Conservation (phyloP, 2,888 invertebrate species). For the Octonoba sinensis region DNA sequence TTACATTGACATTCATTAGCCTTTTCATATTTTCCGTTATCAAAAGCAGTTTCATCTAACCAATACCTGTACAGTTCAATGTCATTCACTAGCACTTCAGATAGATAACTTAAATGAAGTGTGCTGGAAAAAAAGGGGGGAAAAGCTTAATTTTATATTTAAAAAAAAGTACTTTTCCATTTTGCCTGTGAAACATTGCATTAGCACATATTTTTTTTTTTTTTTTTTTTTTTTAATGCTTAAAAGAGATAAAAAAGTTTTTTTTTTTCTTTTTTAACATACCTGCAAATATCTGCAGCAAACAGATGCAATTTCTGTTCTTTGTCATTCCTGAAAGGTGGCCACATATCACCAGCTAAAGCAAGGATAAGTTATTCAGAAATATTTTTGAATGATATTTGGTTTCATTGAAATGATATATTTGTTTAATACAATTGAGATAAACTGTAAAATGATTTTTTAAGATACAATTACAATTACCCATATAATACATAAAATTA, state of each 20-base stretch:
- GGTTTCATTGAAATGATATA: too few relatives aligned
- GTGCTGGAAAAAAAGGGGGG: slow-evolving; percentile 38
- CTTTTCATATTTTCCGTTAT: slow-evolving; percentile 75
- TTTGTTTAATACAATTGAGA: too few relatives aligned
- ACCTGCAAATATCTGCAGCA: slow-evolving; percentile 66
- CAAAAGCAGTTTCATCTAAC: slow-evolving; percentile 79
- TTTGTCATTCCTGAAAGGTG: slow-evolving; percentile 61
- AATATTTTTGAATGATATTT: too few relatives aligned
- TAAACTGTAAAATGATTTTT: too few relatives aligned
- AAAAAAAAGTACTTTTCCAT: too few relatives aligned
- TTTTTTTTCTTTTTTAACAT: background rate
- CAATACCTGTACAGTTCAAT: slow-evolving; percentile 77
- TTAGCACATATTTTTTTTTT: too few relatives aligned
- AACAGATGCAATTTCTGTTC: slow-evolving; percentile 56
- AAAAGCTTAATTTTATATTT: too few relatives aligned
- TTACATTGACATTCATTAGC: slow-evolving; percentile 62
- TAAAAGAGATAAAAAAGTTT: background rate
- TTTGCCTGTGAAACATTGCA: too few relatives aligned
- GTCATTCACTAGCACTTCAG: slow-evolving; percentile 69
- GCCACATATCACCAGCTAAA: slow-evolving; percentile 66
- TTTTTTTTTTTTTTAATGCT: background rate
- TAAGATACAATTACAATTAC: too few relatives aligned
- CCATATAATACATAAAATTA: too few relatives aligned
- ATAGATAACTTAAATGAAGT: slow-evolving; percentile 53
- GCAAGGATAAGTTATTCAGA: background rate